Conservation (phyloP, 1,140 invertebrate genomes). For the Rhagoletis zephyria region DNA sequence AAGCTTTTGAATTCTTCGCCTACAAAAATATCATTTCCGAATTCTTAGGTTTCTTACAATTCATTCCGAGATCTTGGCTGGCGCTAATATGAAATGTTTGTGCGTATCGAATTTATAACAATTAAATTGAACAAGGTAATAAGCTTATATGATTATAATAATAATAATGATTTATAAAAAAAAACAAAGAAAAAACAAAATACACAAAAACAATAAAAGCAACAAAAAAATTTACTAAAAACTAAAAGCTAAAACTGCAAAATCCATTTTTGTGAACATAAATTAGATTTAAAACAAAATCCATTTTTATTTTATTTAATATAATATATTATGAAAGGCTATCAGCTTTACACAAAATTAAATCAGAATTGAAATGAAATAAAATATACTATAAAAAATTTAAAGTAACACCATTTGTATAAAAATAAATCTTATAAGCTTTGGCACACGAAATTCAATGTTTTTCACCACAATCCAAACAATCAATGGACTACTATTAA, state of each 20-base stretch:
- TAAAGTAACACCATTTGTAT: slow-evolving; percentile 45
- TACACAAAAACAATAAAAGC: not conserved
- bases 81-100: not conserved
- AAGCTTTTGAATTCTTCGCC: too few relatives aligned
- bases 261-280: not conserved
- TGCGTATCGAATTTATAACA: slow-evolving; percentile 51
- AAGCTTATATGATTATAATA: slow-evolving; percentile 51
- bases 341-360: slow-evolving; percentile 45
- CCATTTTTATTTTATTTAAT: slow-evolving; percentile 27
- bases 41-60: too few relatives aligned
- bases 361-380: not conserved
- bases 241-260: not conserved
- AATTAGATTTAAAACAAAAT: not conserved
- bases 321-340: slow-evolving; percentile 27
- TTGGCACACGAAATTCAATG: slow-evolving; percentile 53
- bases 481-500: not conserved
- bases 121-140: slow-evolving; percentile 48
- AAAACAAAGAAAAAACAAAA: not conserved
- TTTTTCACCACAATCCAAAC: slow-evolving; percentile 19
- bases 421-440: slow-evolving; percentile 41
- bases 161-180: slow-evolving; percentile 44
- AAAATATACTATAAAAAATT: not conserved
- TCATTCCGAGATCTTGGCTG: slow-evolving; percentile 32
- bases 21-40: too few relatives aligned
- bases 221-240: slow-evolving; percentile 7